Base-by-base conservation (phyloP, 2,113 vertebrate genomes). In the Redunca redunca region DNA sequence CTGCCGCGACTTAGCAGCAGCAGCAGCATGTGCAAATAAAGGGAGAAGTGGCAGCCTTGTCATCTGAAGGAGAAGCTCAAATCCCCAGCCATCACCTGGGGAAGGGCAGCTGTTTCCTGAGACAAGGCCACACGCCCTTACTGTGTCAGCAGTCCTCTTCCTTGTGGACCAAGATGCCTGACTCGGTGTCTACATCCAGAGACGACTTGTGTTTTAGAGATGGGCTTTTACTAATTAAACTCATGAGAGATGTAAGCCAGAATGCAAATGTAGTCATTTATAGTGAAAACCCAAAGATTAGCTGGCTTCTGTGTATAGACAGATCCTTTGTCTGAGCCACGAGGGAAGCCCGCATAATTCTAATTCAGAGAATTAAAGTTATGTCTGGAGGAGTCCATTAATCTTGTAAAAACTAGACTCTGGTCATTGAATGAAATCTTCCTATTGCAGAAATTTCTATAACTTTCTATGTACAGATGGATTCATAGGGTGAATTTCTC, bases 331-430 rank as follows among this genome's bases (percentile, higher is more conserved):
- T 77, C 43, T 78, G 74, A 26, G 25, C 74, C 43, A 16, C 1
- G 0, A 48, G 74, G 43, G 74, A 48, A 78, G 74, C 74, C 74
- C 74, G 23, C 36, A 7, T 43, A 77, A 43, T 84, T 83, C 40
- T 92, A 53, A 71, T 33, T 53, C 55, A 83, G 40, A 84, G 36
- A 82, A 90, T 71, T 91, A 57, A 83, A 62, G 52, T 81, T 71
- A 40, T 67, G 11, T 74, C 28, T 94, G 6, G 25, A 8, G 53
- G 6, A 83, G 33, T 89, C 78, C 89, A 2, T 94, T 74, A 88
- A 40, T 60, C 43, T 93, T 90, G 62, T 33, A 43, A 53, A 89
- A 93, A 57, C 1, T 6, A 48, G 88, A 82, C 81, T 88, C 48
- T 19, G n/a, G 21, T 30, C 30, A 10, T 8, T 36, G 85, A 64